Conservation (phyloP, 2,113 vertebrate species). For the Merops nubicus region DNA sequence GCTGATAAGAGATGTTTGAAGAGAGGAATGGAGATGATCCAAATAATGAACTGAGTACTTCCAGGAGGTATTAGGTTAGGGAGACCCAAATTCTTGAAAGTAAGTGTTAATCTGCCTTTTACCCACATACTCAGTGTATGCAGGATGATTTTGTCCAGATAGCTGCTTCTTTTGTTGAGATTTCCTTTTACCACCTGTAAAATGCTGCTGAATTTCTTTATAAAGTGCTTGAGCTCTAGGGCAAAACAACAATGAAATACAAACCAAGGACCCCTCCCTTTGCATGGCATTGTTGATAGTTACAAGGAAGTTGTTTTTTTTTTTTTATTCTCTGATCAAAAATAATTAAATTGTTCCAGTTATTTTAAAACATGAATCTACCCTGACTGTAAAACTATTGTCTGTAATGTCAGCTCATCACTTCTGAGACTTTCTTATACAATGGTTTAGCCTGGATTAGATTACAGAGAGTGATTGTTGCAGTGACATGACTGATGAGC, state of each 20-base stretch:
- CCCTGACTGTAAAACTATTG: not conserved
- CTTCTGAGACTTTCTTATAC: not conserved
- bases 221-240: not conserved
- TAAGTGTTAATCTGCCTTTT: not conserved
- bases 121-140: accelerated
- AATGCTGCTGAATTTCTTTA: not conserved
- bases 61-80: not conserved
- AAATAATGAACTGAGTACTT: not conserved
- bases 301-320: not conserved
- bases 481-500: not conserved
- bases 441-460: not conserved
- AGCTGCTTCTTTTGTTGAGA: not conserved
- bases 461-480: not conserved
- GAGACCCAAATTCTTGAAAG: not conserved
- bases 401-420: not conserved
- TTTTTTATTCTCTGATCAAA: accelerated
- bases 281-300: accelerated
- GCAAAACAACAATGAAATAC: not conserved
- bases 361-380: not conserved
- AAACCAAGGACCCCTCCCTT: not conserved
- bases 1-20: not conserved
- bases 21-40: not conserved
- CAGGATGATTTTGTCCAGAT: not conserved
- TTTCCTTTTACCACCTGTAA: not conserved
- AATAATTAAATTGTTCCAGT: not conserved